phyloP scores from a whole-genome alignment of 2,797 vertebrate species.

The Apodemus agrarius region DNA sequence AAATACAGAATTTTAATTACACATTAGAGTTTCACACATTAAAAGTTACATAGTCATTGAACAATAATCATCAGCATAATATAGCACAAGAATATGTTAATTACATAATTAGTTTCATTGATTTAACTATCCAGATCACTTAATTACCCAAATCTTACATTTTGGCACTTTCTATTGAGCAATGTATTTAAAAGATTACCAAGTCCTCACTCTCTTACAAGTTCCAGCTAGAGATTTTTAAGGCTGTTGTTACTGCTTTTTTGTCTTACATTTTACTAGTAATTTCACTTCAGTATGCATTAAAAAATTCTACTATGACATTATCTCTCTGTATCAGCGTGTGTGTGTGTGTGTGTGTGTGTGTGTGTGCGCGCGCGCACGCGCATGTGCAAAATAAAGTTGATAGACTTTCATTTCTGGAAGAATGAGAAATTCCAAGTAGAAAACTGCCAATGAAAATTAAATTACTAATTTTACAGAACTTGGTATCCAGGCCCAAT shows the following conservation, averaged over 20 bases:
- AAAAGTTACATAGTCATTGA: slow-evolving; percentile 42
- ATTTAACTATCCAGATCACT: slow-evolving; percentile 67
- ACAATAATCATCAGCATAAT: slow-evolving; percentile 50
- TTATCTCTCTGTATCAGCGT: background rate
- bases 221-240: background rate
- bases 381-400: background rate
- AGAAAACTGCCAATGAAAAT: background rate
- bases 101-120: slow-evolving; percentile 63
- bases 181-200: background rate
- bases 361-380: too few species aligned
- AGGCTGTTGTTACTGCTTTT: background rate
- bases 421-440: background rate
- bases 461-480: background rate
- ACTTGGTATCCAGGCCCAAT: background rate
- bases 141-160: slow-evolving; percentile 63
- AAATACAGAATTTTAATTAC: slow-evolving; percentile 72
- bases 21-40: slow-evolving; percentile 13
- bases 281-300: background rate
- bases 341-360: too few species aligned
- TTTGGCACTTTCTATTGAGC: slow-evolving; percentile 44
- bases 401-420: background rate
- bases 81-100: slow-evolving; percentile 50
- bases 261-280: background rate
- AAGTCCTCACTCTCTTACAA: background rate
- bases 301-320: background rate